Base-by-base conservation (phyloP, 2,888 invertebrate genomes). In the Orthosia cruda region DNA sequence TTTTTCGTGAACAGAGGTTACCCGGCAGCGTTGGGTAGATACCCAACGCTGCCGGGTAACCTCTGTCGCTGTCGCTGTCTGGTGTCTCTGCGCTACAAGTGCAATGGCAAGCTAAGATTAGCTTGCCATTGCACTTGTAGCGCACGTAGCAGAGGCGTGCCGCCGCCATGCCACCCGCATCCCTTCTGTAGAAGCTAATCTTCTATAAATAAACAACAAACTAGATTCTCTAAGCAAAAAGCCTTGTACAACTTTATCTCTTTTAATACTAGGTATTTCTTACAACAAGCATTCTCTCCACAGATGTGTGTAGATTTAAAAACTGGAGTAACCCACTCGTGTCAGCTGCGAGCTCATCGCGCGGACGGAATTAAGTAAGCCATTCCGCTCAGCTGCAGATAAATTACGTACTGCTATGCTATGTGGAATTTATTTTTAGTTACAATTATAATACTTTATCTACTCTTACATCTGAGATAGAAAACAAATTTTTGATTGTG, bases 361-460 rank as follows among this genome's bases (percentile, higher is more conserved):
- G 52, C 85, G 55, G 63, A 69, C 68, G 55, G 59, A 58, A 76
- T 81, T 84, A 81, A 85, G 65, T 76, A 68, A 85, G 26, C 68
- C 68, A 69, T 82, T 71, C 47, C 77, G 18, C 77, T 59, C 82
- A 82, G 85, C 82, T 85, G 85, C 45, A 69, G 77, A 69, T 76
- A 63, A 58, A 85, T 76, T 71, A 66, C 54, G 40, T 67, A 61
- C n/a, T 61, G 57, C 57, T 80, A 80, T 13, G 54, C 26, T 12
- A 50, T 40, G 23, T 61, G 40, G 47, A 54, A 26, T 58, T 63
- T 64, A n/a, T 68, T 67, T 72, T 57, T 4, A 23, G 13, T 72
- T 58, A 45, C 49, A 12, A 65, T 54, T 55, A n/a, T 12, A 18
- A 1, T 32, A 20, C 2, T 9, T 18, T 40, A 40, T 15, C 13